These are phyloP conservation scores for Dynastes hyllus DNA, from an alignment of 2,888 invertebrate species.

Conservation along the genomic window DNA sequence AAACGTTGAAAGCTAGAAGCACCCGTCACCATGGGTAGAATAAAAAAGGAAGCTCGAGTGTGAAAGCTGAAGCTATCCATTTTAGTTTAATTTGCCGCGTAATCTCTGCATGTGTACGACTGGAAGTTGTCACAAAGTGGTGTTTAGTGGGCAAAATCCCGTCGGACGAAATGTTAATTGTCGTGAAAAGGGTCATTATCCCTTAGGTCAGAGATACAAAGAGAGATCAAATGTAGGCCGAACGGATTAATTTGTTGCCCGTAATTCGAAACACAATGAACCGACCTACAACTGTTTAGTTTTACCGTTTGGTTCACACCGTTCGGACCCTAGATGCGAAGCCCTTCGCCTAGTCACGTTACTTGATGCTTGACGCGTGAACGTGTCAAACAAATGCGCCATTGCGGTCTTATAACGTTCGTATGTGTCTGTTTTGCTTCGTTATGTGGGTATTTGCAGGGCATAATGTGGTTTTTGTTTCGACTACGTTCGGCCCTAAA, in stretches of 20 bases:
- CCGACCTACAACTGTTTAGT: not conserved
- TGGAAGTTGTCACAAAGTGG: slow-evolving; percentile 21
- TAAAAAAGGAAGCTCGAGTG: not conserved
- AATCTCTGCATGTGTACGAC: not conserved
- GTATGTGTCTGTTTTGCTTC: slow-evolving; percentile 6
- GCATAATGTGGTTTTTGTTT: slow-evolving; percentile 31
- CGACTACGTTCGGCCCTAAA: not conserved
- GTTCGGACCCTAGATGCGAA: too few relatives aligned
- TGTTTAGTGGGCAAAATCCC: slow-evolving; percentile 30
- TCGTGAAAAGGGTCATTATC: slow-evolving; percentile 44
- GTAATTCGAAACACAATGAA: slow-evolving; percentile 15
- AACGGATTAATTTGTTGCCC: slow-evolving; percentile 37
- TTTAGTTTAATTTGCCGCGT: slow-evolving; percentile 14
- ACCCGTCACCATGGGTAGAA: not conserved
- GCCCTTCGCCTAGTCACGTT: too few relatives aligned
- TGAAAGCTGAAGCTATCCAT: slow-evolving; percentile 10
- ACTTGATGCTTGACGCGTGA: not conserved
- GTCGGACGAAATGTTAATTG: slow-evolving; percentile 45
- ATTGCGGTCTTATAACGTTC: slow-evolving; percentile 26
- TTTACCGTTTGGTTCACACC: not conserved
- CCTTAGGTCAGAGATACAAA: slow-evolving; percentile 29
- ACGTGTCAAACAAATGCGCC: slow-evolving; percentile 19
- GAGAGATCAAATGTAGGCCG: slow-evolving; percentile 44
- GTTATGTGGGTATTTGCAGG: slow-evolving; percentile 17
- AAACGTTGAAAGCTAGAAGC: not conserved